Percentiles rank a stretch among this genome's conserved stretches.
Evolutionary conservation across 2,888 invertebrate genomes (phyloP).

Genomic region (Lasius platythorax): DNA sequence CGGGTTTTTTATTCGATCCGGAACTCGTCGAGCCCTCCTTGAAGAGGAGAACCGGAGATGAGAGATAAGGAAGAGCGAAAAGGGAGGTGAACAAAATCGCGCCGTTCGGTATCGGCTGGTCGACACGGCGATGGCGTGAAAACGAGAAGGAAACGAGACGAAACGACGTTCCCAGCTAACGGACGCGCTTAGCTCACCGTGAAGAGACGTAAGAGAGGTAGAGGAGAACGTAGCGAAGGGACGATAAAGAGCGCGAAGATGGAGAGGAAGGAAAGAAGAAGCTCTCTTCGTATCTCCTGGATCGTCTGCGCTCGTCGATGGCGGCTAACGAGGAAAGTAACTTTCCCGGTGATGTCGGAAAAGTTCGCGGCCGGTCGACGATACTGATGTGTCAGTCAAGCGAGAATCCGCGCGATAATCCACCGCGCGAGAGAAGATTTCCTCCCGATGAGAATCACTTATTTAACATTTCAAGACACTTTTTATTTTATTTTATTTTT

Average conservation of each 20-base stretch:
- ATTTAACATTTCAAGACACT: not conserved
- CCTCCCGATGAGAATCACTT: not conserved
- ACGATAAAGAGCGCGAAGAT: not conserved
- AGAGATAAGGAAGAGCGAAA: not conserved
- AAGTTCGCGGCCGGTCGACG: slow-evolving; percentile 49
- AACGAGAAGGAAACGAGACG: slow-evolving; percentile 66
- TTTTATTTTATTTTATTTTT: not conserved
- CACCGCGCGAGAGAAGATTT: not conserved
- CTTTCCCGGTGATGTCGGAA: slow-evolving; percentile 51
- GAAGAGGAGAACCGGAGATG: not conserved
- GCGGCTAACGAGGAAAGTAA: slow-evolving; percentile 64
- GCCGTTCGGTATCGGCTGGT: slow-evolving; percentile 53
- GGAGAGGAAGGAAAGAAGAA: slow-evolving; percentile 3
- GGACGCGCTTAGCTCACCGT: slow-evolving; percentile 60
- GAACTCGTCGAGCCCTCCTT: not conserved
- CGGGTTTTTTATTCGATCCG: not conserved
- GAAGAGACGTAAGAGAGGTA: not conserved
- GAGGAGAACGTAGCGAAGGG: not conserved
- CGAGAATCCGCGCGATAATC: slow-evolving; percentile 30
- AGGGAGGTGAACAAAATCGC: slow-evolving; percentile 41
- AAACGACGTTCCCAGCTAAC: slow-evolving; percentile 64
- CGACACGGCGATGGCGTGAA: slow-evolving; percentile 60
- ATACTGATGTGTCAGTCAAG: slow-evolving; percentile 34
- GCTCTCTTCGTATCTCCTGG: slow-evolving; percentile 45
- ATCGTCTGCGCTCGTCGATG: slow-evolving; percentile 48